Base-by-base conservation (phyloP, 2,888 invertebrate species). In the Thymelicus acteon region DNA sequence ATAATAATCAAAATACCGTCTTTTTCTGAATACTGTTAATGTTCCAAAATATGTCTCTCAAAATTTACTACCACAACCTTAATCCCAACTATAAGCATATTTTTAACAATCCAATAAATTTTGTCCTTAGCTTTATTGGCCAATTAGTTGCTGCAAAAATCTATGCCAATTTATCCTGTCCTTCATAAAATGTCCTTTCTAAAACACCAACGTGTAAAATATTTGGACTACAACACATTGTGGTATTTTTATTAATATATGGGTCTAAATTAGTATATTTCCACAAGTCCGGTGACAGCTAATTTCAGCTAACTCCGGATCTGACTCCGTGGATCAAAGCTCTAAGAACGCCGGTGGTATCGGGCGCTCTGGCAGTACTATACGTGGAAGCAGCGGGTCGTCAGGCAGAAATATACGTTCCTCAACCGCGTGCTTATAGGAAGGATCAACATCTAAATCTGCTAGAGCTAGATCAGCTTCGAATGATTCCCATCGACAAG, bases 401-500 rank as follows among this genome's bases (percentile, higher is more conserved):
- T 95, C 95, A 4, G 95, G 95, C 77, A 95, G 84, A 76, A 95
- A 95, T 69, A 95, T 95, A 74, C 93, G 91, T 78, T 95, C 95
- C 78, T 95, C 95, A 0, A 95, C 95, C 65, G 94, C 95, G 66
- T 95, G 95, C 72, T 95, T 95, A 78, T 95, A 95, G 65, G 95
- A 95, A 2, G 95, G 95, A 81, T 95, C 95, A 5, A 95, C 87
- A 79, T 95, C 95, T 73, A 95, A 90, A 79, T 95, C 95, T 70
- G 95, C 95, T 73, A 95, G 84, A 74, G 95, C 95, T 75, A 95
- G 82, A 83, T 95, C 95, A 63, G 95, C 92, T 84, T 95, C 95
- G 47, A 95, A 92, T 24, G 95, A 92, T 83, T 95, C 95, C 95
- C 95, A 95, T 70, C 95, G 91, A 75, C 95, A 95, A 60, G 95